Conservation (phyloP, 2,797 vertebrate genomes). For the Hybognathus amarus region DNA sequence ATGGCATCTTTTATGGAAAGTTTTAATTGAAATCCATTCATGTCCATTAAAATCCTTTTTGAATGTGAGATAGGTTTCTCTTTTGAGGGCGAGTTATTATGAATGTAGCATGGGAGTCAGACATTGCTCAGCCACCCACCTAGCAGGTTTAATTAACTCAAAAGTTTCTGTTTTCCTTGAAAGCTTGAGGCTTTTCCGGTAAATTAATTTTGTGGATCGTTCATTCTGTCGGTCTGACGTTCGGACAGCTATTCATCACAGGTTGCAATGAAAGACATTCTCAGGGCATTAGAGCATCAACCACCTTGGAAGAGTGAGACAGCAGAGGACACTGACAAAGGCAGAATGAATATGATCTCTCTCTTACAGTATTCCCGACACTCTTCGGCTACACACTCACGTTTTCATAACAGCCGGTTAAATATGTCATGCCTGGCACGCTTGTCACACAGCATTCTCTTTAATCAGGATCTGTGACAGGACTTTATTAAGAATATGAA, state of each 20-base stretch:
- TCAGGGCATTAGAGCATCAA: slow-evolving; percentile 32
- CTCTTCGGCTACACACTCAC: slow-evolving; percentile 1
- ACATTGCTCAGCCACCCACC: slow-evolving; percentile 52
- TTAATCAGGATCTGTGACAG: slow-evolving; percentile 25
- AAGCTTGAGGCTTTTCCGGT: slow-evolving; percentile 42
- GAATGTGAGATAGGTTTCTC: background rate
- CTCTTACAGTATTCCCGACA: slow-evolving; percentile 14
- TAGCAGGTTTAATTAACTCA: slow-evolving; percentile 57
- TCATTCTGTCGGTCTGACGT: slow-evolving; percentile 48
- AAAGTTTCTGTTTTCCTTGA: slow-evolving; percentile 39
- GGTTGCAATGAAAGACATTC: slow-evolving; percentile 44
- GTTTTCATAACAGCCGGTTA: slow-evolving; percentile 4
- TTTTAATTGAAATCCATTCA: background rate
- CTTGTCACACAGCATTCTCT: slow-evolving; percentile 23
- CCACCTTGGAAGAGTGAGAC: slow-evolving; percentile 7
- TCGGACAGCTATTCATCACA: slow-evolving; percentile 49
- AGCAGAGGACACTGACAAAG: slow-evolving; percentile 11
- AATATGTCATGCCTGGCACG: slow-evolving; percentile 33
- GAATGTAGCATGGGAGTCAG: slow-evolving; percentile 41
- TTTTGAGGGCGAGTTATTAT: slow-evolving; percentile 8
- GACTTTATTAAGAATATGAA: slow-evolving; percentile 33
- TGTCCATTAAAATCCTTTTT: slow-evolving; percentile 3
- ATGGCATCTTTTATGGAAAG: background rate
- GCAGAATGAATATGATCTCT: slow-evolving; percentile 20
- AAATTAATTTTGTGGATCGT: slow-evolving; percentile 55